These are phyloP conservation scores for Alces alces DNA, from an alignment of 2,113 vertebrate genomes.

Conservation along the genomic window DNA sequence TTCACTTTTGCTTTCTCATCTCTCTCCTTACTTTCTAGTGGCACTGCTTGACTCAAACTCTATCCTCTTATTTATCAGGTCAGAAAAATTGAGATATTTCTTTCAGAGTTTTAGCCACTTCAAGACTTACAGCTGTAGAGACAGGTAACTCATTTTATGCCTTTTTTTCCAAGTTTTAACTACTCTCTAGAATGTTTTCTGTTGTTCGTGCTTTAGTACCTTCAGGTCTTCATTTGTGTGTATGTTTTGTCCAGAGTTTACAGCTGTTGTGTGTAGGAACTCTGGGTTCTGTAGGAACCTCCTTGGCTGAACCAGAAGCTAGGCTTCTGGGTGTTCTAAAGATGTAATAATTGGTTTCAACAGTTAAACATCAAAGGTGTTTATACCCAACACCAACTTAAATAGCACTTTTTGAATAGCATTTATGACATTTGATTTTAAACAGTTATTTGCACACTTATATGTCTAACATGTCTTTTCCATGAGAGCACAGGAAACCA, in stretches of 20 bases:
- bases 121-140: not conserved
- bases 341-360: not conserved
- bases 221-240: not conserved
- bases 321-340: not conserved
- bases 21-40: not conserved
- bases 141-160: not conserved
- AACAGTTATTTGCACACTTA: not conserved
- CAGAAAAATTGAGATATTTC: not conserved
- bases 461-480: not conserved
- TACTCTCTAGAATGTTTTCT: not conserved
- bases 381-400: not conserved
- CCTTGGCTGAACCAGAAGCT: not conserved
- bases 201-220: not conserved
- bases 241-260: not conserved
- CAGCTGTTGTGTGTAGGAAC: not conserved
- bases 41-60: not conserved
- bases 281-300: not conserved
- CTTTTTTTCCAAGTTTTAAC: not conserved
- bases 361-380: not conserved
- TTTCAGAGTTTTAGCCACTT: not conserved
- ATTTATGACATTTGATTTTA: not conserved
- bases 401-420: not conserved
- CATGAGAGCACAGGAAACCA: not conserved
- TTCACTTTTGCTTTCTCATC: not conserved
- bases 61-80: not conserved